phyloP scores from a whole-genome alignment of 2,797 vertebrate species.

The Tachyglossus aculeatus region DNA sequence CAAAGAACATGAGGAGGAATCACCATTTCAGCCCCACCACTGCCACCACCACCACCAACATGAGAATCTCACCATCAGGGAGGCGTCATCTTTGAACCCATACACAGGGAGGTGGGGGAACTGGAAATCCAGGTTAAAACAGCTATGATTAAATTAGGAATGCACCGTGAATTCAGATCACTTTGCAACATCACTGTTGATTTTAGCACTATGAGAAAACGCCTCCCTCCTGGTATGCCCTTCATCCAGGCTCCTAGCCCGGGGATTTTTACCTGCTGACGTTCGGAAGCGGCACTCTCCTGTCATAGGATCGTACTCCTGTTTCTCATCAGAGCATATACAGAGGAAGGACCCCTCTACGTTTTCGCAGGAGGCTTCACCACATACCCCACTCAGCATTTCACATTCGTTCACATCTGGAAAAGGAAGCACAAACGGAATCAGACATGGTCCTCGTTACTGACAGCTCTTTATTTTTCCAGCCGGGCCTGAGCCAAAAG shows the following conservation, averaged over 20 bases:
- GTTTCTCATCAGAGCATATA: slow-evolving; percentile 83
- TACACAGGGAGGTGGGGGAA: no score
- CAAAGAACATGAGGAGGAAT: no score
- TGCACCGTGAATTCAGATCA: no score
- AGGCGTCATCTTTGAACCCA: no score
- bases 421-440: slow-evolving; percentile 44
- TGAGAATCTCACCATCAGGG: no score
- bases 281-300: slow-evolving; percentile 84
- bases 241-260: neutral
- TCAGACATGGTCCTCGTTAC: slow-evolving; percentile 25
- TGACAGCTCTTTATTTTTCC: slow-evolving; percentile 40
- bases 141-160: no score
- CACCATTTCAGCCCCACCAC: no score
- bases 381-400: slow-evolving; percentile 89
- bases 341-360: slow-evolving; percentile 90
- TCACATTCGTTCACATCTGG: slow-evolving; percentile 96
- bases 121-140: no score
- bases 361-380: slow-evolving; percentile 92
- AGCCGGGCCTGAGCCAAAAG: slow-evolving; percentile 17
- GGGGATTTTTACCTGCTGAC: slow-evolving; percentile 77
- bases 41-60: no score
- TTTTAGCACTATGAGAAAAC: neutral
- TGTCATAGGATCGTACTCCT: slow-evolving; percentile 88
- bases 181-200: no score
- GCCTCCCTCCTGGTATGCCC: neutral